Percentiles rank a stretch among this genome's conserved stretches.
phyloP scores from a whole-genome alignment of 2,888 invertebrate species.

The Drosophila parthenogenetica region DNA sequence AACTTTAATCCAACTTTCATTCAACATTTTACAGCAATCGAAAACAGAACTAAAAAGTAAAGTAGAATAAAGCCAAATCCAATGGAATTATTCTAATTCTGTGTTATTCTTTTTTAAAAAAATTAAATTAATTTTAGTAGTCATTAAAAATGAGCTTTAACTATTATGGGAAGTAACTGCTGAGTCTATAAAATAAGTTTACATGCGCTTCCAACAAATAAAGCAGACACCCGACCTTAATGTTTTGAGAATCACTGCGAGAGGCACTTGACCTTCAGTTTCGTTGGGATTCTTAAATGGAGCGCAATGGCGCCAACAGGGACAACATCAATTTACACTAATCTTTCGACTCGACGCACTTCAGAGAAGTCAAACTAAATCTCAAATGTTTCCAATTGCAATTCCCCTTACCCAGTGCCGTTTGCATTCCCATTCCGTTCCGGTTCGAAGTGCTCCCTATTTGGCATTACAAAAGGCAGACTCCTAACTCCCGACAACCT shows the following conservation, averaged over 20 bases:
- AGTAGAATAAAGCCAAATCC: no score
- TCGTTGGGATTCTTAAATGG: constrained; percentile 35
- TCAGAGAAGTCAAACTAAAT: constrained; percentile 30
- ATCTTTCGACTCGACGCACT: constrained; percentile 55
- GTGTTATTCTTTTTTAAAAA: no score
- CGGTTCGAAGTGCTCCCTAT: constrained; percentile 17
- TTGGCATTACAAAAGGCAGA: constrained; percentile 4
- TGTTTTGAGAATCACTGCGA: constrained; percentile 25
- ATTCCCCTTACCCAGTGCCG: neutral
- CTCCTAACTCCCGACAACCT: neutral
- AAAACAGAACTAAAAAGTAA: no score
- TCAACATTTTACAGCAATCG: no score
- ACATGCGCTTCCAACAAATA: no score
- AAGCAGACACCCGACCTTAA: neutral
- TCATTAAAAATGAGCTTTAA: no score
- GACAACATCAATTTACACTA: constrained; percentile 51
- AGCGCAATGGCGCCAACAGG: constrained; percentile 66
- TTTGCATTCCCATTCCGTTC: constrained; percentile 6
- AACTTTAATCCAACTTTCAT: no score
- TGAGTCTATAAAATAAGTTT: no score
- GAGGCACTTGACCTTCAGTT: constrained; percentile 24
- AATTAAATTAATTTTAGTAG: no score
- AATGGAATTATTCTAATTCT: no score
- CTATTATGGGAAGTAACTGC: no score
- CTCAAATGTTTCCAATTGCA: constrained; percentile 5